Evolutionary conservation across 2,888 invertebrate genomes (phyloP).

Genomic region (Sympetrum striolatum): DNA sequence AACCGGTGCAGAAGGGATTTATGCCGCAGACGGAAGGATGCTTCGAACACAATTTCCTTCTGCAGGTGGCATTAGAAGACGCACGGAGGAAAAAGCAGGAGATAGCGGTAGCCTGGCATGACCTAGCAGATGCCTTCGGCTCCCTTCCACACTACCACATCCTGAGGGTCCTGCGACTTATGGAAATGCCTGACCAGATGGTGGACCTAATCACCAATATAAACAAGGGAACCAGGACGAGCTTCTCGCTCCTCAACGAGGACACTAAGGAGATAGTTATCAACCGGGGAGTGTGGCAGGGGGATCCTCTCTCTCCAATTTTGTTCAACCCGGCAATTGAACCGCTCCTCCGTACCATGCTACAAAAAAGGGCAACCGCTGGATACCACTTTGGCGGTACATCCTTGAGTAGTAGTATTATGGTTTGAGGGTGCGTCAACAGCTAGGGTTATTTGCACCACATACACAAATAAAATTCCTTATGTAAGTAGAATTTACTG

Average conservation of each 20-base stretch:
- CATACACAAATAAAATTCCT: too few species aligned
- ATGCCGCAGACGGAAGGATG: constrained; percentile 48
- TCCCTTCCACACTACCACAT: constrained; percentile 55
- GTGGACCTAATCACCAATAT: constrained; percentile 48
- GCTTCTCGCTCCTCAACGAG: constrained; percentile 21
- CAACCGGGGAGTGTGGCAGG: background rate
- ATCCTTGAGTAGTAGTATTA: too few species aligned
- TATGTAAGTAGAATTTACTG: too few species aligned
- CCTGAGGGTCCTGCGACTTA: constrained; percentile 52
- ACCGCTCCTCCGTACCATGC: background rate
- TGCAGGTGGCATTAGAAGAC: constrained; percentile 53
- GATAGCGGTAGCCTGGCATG: constrained; percentile 53
- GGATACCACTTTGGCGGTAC: background rate
- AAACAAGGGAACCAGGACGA: constrained; percentile 49
- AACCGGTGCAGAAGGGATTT: constrained; percentile 51
- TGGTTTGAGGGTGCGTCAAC: too few species aligned
- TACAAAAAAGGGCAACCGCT: background rate
- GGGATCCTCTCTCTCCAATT: background rate
- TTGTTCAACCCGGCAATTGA: background rate
- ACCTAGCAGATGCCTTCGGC: constrained; percentile 51
- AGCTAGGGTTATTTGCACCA: too few species aligned
- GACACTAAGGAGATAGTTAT: background rate
- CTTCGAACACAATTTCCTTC: constrained; percentile 54
- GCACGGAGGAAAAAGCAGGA: constrained; percentile 47
- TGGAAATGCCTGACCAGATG: constrained; percentile 46